Base-by-base conservation (phyloP, 1,140 invertebrate species). In the Drosophila mojavensis region DNA sequence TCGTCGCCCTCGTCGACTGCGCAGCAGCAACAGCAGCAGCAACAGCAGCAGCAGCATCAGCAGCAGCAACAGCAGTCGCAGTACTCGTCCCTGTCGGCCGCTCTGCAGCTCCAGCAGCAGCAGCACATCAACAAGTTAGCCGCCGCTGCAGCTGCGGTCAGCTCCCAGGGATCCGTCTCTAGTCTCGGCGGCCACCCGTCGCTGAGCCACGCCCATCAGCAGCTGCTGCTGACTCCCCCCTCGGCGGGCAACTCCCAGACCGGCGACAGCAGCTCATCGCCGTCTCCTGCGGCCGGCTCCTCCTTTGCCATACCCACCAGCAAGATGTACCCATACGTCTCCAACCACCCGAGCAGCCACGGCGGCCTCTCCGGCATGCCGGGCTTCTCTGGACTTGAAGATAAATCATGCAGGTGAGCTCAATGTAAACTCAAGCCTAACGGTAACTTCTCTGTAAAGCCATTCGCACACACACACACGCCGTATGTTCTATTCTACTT, bases 291-390 rank as follows among this genome's bases (percentile, higher is more conserved):
- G 60, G 93, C 94, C 51, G 93, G 94, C 59, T 93, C 94, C 65
- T 93, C 94, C 62, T 92, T 91, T 79, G 89, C 91, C 71, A 91
- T 91, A 60, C 86, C 88, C 70, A 92, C 91, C 71, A 92, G 93
- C 72, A 95, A 95, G 93, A 95, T 95, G 94, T 95, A 95, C 91
- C 95, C 95, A 7, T 95, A 95, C 93, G 94, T 95, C 89, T 93
- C 94, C 62, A 93, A 94, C 78, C 94, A 94, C 85, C 94, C 93
- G 92, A 93, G 54, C 93, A 93, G 77, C 92, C 94, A 82, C 65
- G 89, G 85, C 72, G 94, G 93, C 67, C 92, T 93, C 50, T 92
- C 93, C 45, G 92, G 93, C 59, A 92, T 92, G 92, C 88, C 92
- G 1, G 92, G 92, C 17, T 92, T 92, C 66, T 83, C 92, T 0